A percentile compares a stretch with the other conserved stretches of the same genome.
Evolutionary conservation across 2,113 vertebrate species (phyloP).

Genomic region (Macrotus californicus): DNA sequence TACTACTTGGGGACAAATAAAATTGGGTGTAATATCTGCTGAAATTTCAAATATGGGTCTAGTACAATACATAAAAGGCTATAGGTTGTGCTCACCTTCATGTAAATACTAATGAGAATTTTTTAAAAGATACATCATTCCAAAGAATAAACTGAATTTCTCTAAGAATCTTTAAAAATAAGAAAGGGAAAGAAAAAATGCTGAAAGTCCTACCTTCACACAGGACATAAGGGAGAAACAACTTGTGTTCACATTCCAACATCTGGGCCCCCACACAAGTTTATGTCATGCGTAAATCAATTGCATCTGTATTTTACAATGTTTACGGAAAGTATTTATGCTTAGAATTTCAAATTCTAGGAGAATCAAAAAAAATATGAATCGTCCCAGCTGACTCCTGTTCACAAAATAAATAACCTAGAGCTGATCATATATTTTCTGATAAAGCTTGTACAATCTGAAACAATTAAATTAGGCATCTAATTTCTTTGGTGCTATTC

Average conservation of each 20-base stretch:
- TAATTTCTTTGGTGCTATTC: conserved; percentile 24
- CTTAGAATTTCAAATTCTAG: conserved; percentile 58
- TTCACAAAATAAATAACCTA: conserved; percentile 66
- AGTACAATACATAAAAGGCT: neutral
- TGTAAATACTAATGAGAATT: neutral
- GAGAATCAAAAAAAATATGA: conserved; percentile 39
- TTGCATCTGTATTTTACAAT: conserved; percentile 30
- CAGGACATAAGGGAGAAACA: conserved; percentile 45
- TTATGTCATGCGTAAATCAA: neutral
- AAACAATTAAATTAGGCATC: conserved; percentile 22
- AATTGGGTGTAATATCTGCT: neutral
- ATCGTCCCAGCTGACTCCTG: conserved; percentile 54
- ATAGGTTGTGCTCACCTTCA: neutral
- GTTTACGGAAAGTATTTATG: conserved; percentile 64
- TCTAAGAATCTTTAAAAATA: neutral
- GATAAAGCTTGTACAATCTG: neutral
- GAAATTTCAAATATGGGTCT: neutral
- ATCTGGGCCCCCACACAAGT: conserved; percentile 31
- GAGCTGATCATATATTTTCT: conserved; percentile 46
- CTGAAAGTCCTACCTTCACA: conserved; percentile 15
- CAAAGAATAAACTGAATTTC: neutral
- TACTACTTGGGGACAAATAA: neutral
- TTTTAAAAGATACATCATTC: neutral
- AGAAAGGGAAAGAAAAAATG: conserved; percentile 8
- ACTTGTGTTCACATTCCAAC: conserved; percentile 38